Evolutionary conservation across 2,888 invertebrate species (phyloP).

Genomic region (Tachina fera): DNA sequence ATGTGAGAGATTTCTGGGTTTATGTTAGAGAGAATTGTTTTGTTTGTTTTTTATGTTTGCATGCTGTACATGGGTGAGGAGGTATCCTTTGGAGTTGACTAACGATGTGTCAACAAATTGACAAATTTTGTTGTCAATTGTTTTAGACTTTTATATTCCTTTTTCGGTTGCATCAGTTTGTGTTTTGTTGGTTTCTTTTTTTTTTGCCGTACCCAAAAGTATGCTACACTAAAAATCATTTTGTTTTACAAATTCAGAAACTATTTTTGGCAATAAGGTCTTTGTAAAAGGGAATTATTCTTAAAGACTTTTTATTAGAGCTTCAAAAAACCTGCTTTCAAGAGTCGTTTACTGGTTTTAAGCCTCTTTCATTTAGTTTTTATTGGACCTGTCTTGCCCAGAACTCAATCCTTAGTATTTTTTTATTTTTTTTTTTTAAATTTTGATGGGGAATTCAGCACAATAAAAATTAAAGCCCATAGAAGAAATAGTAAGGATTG

Average conservation of each 20-base stretch:
- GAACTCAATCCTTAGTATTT: too few relatives aligned
- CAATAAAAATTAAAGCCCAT: too few relatives aligned
- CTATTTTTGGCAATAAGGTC: neutral
- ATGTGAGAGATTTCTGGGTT: neutral
- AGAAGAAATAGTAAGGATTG: too few relatives aligned
- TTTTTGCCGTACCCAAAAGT: neutral
- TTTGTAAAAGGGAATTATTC: too few relatives aligned
- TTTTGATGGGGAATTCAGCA: too few relatives aligned
- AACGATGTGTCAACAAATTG: constrained; percentile 60
- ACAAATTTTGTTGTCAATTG: constrained; percentile 55
- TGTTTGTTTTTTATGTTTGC: neutral
- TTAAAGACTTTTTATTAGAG: too few relatives aligned
- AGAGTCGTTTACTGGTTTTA: too few relatives aligned
- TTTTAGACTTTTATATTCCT: constrained; percentile 19
- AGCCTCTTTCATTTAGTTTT: too few relatives aligned
- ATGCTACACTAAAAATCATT: constrained; percentile 6
- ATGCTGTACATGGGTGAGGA: constrained; percentile 7
- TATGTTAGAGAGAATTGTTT: neutral
- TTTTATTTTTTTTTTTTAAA: too few relatives aligned
- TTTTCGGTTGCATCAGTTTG: neutral
- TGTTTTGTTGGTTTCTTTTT: neutral
- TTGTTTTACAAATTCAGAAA: neutral
- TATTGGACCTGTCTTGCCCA: too few relatives aligned
- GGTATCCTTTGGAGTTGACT: constrained; percentile 20
- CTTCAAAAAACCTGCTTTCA: too few relatives aligned